Base-by-base conservation (phyloP, 2,797 vertebrate species). In the Pseudochaenichthys georgianus region DNA sequence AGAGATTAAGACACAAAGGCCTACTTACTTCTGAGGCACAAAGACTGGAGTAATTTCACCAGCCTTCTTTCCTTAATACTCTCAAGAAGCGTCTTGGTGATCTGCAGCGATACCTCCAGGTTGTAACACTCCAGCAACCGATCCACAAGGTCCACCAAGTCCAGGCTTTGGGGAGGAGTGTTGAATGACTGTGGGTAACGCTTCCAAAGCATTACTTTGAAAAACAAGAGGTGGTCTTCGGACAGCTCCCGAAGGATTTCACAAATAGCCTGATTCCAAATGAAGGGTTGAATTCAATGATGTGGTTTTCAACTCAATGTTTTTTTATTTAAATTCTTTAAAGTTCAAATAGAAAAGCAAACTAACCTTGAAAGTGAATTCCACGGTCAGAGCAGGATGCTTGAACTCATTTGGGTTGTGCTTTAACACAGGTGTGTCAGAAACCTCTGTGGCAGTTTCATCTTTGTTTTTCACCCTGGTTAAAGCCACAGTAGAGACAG, bases 141-240 rank as follows among this genome's bases (percentile, higher is more conserved):
- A 77, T 95, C 94, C 58, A 93, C 94, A 3, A 95, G 38, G 67
- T 90, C 83, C 81, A 95, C 43, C n/a, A 91, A 11, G 59, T 95
- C 94, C 80, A 86, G 60, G 67, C 19, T 41, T 47, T 91, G 81
- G 2, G 86, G 77, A 31, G 87, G 59, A 41, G 73, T 76, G 69
- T 19, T 85, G 75, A 94, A 94, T 2, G 60, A 61, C 63, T 91
- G 82, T 0, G 90, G 93, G 85, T 92, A 94, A 51, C 52, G 69
- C 38, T 80, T 87, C 94, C 93, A 93, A 61, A 95, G 78, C 3
- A 47, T 63, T 62, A 1, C 57, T 73, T 91, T 92, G 64, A 95
- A 94, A 6, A 0, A 5, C 17, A 1, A 60, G 0, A 94, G 1
- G 2, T 91, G 75, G 0, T 2, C 13, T 0, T 46, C 15, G 4